Evolutionary conservation across 2,888 invertebrate species (phyloP), one percentile per base, ranked within the genome.

Genomic region (Pachliopta kotzebuea): DNA sequence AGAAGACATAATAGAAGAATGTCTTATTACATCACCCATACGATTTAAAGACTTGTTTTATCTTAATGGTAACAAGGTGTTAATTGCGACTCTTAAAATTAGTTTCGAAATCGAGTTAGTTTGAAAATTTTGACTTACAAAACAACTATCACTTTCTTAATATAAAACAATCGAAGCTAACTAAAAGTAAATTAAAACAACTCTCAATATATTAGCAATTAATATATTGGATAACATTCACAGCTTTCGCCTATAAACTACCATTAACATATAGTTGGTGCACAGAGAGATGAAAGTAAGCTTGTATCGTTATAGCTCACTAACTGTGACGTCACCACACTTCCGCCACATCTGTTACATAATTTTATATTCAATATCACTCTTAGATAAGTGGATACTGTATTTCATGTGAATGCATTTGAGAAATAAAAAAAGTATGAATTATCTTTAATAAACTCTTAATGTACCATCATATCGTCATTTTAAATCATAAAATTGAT

Each of bases 161-260:
- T 45, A 8, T 18, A 24, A 37, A 37, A 54, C 6, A 45, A 45
- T 20, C 49, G 49, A 49, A n/a, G 49, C 49, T 20, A 0, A 49
- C 20, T 49, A 49, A 49, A 49, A 49, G 2, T 49, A 49, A 49
- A n/a, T 18, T 49, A n/a, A 49, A 49, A 49, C n/a, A n/a, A 49
- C n/a, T 20, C 18, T n/a, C 49, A n/a, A 49, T 49, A 6, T 49
- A 20, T 49, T 31, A 31, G 20, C n/a, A 49, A 20, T 20, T 49
- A 9, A 45, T n/a, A 49, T 24, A 57, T 57, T 57, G 4, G 11
- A 56, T 23, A 42, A 24, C 11, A 23, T 49, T 49, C 20, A 49
- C 20, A 61, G 45, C 54, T 61, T 61, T 61, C 61, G 61, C 61
- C 26, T 56, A n/a, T 61, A 61, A 49, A 61, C 45, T 26, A 55